phyloP scores from a whole-genome alignment of 2,113 vertebrate species.

The Sminthopsis crassicaudata region DNA sequence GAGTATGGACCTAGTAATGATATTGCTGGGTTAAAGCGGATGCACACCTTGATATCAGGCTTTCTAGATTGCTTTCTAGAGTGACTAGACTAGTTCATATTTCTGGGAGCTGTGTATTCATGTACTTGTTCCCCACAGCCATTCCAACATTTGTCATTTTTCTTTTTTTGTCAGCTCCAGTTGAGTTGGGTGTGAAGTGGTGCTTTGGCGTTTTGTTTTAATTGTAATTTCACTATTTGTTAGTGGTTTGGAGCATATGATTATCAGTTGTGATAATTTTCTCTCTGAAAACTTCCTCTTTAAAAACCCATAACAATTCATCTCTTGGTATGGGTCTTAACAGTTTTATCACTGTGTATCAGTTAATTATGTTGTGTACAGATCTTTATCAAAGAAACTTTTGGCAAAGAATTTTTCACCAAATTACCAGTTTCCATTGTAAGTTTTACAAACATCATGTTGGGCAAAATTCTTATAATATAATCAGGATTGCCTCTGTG shows the following conservation, averaged over 20 bases:
- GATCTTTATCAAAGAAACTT: background rate
- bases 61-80: no score
- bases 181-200: background rate
- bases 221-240: background rate
- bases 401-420: background rate
- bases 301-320: background rate
- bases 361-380: background rate
- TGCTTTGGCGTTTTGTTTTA: background rate
- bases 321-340: background rate
- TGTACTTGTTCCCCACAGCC: background rate
- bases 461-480: background rate
- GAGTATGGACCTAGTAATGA: background rate
- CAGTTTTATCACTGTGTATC: background rate
- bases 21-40: no score
- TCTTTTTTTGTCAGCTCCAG: background rate
- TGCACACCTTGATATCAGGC: no score
- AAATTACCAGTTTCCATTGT: background rate
- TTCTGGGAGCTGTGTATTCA: no score
- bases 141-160: background rate
- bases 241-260: background rate
- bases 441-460: background rate
- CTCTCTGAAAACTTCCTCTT: background rate
- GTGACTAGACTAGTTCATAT: no score
- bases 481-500: background rate
- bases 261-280: background rate